Conservation (phyloP, 30 jellyfish, hydroid and myxozoan genomes). For the Cassiopea andromeda region DNA sequence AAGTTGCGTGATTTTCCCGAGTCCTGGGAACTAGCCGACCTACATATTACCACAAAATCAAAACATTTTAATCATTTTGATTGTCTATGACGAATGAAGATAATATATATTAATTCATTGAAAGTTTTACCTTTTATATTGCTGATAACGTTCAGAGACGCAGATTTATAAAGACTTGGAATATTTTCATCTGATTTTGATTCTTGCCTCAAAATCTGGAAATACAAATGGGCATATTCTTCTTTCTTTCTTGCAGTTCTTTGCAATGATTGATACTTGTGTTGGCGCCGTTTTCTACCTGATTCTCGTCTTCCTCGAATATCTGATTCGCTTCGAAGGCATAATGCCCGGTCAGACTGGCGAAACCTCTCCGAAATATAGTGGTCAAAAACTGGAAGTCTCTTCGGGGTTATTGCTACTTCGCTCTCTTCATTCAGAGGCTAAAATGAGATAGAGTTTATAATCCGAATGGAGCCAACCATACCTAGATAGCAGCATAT, state of each 20-base stretch:
- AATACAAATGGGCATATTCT: conserved; percentile 45
- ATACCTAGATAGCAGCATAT: too few species aligned
- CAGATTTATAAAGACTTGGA: conserved; percentile 24
- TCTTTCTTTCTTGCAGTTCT: conserved; percentile 37
- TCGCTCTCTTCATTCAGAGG: conserved; percentile 53
- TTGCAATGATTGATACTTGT: conserved; percentile 49
- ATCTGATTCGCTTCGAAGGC: conserved; percentile 15
- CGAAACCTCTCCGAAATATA: not conserved
- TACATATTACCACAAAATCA: too few species aligned
- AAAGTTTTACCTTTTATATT: not conserved
- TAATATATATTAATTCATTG: too few species aligned
- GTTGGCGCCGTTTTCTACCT: not conserved
- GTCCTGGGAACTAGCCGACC: too few species aligned
- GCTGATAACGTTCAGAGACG: not conserved
- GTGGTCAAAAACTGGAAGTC: not conserved
- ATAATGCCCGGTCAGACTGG: not conserved
- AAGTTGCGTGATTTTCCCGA: too few species aligned
- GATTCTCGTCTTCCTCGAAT: not conserved
- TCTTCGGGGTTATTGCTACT: not conserved
- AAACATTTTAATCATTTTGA: too few species aligned
- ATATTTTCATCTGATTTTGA: conserved; percentile 52
- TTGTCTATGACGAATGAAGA: too few species aligned
- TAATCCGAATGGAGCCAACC: too few species aligned
- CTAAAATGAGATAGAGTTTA: not conserved
- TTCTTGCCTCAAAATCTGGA: conserved; percentile 61